These are phyloP conservation scores for Xiphophorus hellerii DNA, from an alignment of 2,113 vertebrate genomes.

Conservation along the genomic window DNA sequence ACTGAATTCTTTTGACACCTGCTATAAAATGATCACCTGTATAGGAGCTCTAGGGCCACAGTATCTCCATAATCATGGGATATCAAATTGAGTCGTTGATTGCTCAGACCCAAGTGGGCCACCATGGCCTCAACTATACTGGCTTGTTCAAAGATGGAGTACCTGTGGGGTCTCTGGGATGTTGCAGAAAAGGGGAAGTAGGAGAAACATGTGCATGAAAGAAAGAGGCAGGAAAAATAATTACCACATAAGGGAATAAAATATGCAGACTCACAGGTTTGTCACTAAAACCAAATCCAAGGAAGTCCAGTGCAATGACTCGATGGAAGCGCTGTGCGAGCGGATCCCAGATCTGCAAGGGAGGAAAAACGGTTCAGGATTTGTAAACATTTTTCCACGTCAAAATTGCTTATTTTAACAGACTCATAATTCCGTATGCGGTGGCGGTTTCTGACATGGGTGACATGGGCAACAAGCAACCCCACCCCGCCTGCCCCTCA, in stretches of 20 bases:
- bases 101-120: constrained; percentile 84
- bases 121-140: constrained; percentile 88
- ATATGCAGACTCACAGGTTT: constrained; percentile 87
- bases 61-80: constrained; percentile 96
- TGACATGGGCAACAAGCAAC: no score
- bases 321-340: constrained; percentile 89
- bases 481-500: no score
- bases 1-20: background rate
- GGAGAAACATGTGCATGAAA: no score
- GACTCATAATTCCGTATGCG: no score
- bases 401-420: no score
- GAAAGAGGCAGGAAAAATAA: background rate
- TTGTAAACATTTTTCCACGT: no score
- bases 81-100: constrained; percentile 87
- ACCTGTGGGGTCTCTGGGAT: constrained; percentile 87
- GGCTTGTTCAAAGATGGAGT: constrained; percentile 97
- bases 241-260: no score
- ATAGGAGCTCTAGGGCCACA: constrained; percentile 93
- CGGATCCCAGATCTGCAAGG: constrained; percentile 90
- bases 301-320: constrained; percentile 91
- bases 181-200: background rate
- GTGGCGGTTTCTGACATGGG: no score
- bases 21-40: constrained; percentile 80
- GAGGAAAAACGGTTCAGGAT: background rate
- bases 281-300: constrained; percentile 97